These are phyloP conservation scores for Odontomachus brunneus DNA, from an alignment of 1,140 invertebrate species.

Conservation along the genomic window DNA sequence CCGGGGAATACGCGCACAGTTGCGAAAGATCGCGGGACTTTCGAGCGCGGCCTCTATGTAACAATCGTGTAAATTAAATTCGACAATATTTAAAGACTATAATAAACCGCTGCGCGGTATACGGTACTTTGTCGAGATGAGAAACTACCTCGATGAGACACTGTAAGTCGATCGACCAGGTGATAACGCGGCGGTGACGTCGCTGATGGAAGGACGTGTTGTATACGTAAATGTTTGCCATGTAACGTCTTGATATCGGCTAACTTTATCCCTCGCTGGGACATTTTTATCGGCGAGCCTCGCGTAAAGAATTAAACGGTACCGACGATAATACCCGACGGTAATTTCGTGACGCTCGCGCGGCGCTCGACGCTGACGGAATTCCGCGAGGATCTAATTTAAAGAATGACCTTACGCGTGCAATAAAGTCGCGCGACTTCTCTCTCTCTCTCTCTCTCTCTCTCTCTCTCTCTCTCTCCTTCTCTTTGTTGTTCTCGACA, in stretches of 20 bases:
- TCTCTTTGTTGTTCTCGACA: neutral
- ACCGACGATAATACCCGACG: too few relatives aligned
- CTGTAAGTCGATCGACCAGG: conserved; percentile 17
- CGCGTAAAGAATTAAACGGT: neutral
- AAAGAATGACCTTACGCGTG: neutral
- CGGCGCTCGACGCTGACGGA: neutral
- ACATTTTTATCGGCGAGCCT: neutral
- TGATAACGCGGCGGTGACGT: conserved; percentile 16
- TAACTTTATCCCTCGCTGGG: conserved; percentile 12
- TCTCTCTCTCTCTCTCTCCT: too few relatives aligned
- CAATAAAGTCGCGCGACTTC: neutral
- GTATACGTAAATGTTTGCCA: conserved; percentile 35
- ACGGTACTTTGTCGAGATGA: conserved; percentile 6
- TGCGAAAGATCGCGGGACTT: neutral
- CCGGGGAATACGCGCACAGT: too few relatives aligned
- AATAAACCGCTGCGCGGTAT: neutral
- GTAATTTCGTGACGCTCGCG: conserved; percentile 8
- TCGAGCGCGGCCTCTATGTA: neutral
- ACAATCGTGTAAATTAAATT: conserved; percentile 24
- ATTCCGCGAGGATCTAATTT: neutral
- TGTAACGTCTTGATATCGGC: conserved; percentile 14
- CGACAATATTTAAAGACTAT: neutral
- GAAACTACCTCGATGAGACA: conserved; percentile 10
- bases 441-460: too few relatives aligned
- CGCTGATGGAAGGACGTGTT: conserved; percentile 31